Conservation (phyloP, 2,113 vertebrate species). For the Solea solea region DNA sequence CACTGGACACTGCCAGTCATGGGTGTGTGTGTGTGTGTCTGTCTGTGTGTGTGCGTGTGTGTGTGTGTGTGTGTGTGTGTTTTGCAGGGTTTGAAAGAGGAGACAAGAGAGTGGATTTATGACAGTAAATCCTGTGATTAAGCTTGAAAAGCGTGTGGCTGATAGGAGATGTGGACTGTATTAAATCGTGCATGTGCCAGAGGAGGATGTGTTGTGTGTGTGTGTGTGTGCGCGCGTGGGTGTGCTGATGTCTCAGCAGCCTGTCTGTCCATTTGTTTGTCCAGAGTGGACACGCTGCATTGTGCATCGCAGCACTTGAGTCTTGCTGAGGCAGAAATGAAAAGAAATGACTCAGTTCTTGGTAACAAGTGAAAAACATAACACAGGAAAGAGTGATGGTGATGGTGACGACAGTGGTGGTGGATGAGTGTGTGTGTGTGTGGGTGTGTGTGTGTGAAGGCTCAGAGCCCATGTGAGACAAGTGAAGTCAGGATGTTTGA, state of each 20-base stretch:
- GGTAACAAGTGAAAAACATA: slow-evolving; percentile 22
- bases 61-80: slow-evolving; percentile 26
- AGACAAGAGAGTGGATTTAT: slow-evolving; percentile 23
- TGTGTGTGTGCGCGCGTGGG: neutral
- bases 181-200: slow-evolving; percentile 37
- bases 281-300: slow-evolving; percentile 28
- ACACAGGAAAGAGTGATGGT: slow-evolving; percentile 14
- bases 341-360: slow-evolving; percentile 56
- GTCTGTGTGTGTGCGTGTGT: slow-evolving; percentile 33
- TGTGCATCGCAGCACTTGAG: slow-evolving; percentile 61
- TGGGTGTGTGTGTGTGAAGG: too few relatives aligned
- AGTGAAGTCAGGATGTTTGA: too few relatives aligned
- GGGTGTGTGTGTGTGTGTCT: slow-evolving; percentile 41
- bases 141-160: slow-evolving; percentile 50
- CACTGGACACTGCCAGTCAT: slow-evolving; percentile 46
- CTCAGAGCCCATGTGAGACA: too few relatives aligned
- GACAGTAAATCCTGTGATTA: slow-evolving; percentile 64
- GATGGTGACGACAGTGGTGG: slow-evolving; percentile 1
- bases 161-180: slow-evolving; percentile 36
- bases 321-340: slow-evolving; percentile 31
- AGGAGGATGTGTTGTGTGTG: neutral
- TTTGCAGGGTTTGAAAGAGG: slow-evolving; percentile 15
- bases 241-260: slow-evolving; percentile 18
- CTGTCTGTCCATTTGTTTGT: slow-evolving; percentile 22
- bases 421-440: neutral